Percentiles rank a stretch among this genome's conserved stretches.
Evolutionary conservation across 2,888 invertebrate genomes (phyloP).

Genomic region (Dryococelus australis): DNA sequence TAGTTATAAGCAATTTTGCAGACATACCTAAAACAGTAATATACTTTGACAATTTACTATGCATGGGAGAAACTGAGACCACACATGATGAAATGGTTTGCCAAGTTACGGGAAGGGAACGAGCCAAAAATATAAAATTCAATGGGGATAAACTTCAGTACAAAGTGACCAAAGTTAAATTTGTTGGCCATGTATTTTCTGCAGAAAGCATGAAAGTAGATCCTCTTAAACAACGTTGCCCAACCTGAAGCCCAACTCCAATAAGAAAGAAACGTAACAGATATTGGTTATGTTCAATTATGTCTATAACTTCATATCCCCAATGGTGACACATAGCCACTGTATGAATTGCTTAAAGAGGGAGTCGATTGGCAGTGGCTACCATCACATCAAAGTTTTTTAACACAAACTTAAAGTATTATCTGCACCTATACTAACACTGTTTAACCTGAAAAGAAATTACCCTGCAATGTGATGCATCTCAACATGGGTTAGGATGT

Average conservation of each 20-base stretch:
- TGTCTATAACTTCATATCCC: not conserved
- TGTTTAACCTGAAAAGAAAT: not conserved
- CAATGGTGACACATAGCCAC: not conserved
- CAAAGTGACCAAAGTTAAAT: no score
- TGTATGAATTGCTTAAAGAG: not conserved
- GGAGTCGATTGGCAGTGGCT: not conserved
- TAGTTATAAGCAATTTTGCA: no score
- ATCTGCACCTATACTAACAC: not conserved
- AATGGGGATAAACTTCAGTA: no score
- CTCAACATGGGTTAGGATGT: not conserved
- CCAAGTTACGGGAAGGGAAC: no score
- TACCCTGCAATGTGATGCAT: not conserved
- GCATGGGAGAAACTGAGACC: no score
- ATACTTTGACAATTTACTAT: no score
- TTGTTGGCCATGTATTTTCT: no score
- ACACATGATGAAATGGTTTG: no score
- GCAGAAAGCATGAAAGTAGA: no score
- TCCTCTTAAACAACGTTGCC: no score
- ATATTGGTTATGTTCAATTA: not conserved
- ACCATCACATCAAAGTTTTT: not conserved
- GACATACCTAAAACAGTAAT: no score
- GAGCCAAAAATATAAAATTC: no score
- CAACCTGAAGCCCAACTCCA: not conserved
- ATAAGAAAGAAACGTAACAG: not conserved
- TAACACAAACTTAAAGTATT: not conserved